Evolutionary conservation across 2,888 invertebrate species (phyloP), one percentile per base, ranked within the genome.

Genomic region (Neria commutata): DNA sequence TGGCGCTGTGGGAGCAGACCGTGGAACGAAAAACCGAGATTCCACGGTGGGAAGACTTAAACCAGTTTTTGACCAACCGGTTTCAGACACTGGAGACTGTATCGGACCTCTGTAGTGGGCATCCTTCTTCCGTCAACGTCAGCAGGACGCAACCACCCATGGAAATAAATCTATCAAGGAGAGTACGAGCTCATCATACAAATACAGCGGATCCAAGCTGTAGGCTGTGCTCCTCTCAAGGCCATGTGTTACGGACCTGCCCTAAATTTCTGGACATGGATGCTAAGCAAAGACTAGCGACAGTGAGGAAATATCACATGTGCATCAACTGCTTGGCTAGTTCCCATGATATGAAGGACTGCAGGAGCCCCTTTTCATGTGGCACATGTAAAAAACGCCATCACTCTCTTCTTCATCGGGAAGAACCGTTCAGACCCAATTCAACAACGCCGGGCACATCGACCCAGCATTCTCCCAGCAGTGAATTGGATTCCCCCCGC

Each of bases 201-300:
- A n/a, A n/a, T 24, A 19, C 5, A 25, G 37, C 51, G 1, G 37
- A 16, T 25, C 50, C 51, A 3, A 33, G 19, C 5, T 62, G 60
- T 16, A 51, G 46, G 24, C 5, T 60, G 4, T 60, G 53, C 29
- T 37, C 58, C 4, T 55, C n/a, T n/a, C n/a, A 59, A 14, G 40
- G 16, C 6, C 62, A 62, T 54, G 19, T 48, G 1, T 61, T 64
- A 2, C 60, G 62, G 6, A 54, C 55, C 21, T 64, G 61, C 21
- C 50, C 50, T 0, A 37, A 33, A 1, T 60, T 64, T 29, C 14
- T 62, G 2, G 37, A 50, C 17, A 52, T 61, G 40, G 47, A 21
- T 23, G 16, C 50, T 3, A 33, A n/a, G 1, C 37, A 53, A 16
- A 49, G 58, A 10, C 2, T 26, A 10, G 17, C 40, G 2, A 19